Base-by-base conservation (phyloP, 1,140 invertebrate species). In the Euwallacea fornicatus region DNA sequence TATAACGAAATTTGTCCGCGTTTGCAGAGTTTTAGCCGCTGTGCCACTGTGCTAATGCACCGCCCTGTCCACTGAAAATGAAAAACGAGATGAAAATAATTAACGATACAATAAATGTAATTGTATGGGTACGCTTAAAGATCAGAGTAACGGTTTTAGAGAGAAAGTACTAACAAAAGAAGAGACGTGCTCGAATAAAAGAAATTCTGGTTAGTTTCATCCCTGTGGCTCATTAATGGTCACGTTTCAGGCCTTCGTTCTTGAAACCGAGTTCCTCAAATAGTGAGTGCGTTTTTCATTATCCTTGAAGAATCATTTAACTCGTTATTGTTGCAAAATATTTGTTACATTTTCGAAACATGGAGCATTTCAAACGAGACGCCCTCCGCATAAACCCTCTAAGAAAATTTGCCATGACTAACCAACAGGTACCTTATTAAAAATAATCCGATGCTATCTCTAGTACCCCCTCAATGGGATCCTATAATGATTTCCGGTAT, bases 41-140 rank as follows among this genome's bases (percentile, higher is more conserved):
- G 43, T 21, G 61, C 13, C 21, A 61, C 41, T 42, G 61, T 61
- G 43, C 47, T 63, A 63, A 63, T 61, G 59, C 33, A 61, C 11
- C 21, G 11, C 63, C 13, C 46, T 7, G 33, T 65, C 46, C 44
- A 41, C 46, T 0, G 41, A 65, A 65, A 53, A 53, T 65, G 50
- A 65, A 21, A 65, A 65, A 65, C 21, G 63, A 65, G 63, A 65
- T 65, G 16, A 65, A 54, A 54, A 54, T 65, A 65, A 54, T 65
- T 65, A 65, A 54, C 63, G 63, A 41, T 13, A 63, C 61, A 46
- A 63, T 63, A 63, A 63, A 63, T 46, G 47, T 41, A 54, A 41
- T 54, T 65, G 46, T 65, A 33, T 33, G 21, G 21, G 21, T 54
- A 54, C 50, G 63, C 63, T 65, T n/a, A 65, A 65, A 65, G 50